Evolutionary conservation across 1,140 invertebrate species (phyloP).

Genomic region (Capitella teleta): DNA sequence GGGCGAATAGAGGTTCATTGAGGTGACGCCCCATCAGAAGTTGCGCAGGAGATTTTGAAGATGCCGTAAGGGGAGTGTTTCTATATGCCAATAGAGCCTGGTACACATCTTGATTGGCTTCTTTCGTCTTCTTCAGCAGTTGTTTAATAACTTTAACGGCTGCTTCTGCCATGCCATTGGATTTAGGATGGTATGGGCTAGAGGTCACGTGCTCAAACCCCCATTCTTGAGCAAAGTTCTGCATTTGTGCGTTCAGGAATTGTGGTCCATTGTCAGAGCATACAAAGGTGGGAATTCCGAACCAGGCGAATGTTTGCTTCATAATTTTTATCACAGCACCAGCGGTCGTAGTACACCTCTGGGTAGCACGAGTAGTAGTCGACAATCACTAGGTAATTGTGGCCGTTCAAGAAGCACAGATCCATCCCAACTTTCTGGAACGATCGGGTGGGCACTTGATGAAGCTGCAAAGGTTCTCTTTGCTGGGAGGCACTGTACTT

Average conservation of each 20-base stretch:
- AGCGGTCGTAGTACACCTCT: too few relatives aligned
- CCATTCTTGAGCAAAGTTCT: slow-evolving; percentile 34
- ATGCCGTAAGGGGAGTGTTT: slow-evolving; percentile 15
- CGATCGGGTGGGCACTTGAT: too few relatives aligned
- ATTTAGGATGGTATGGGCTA: slow-evolving; percentile 23
- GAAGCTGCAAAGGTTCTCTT: too few relatives aligned
- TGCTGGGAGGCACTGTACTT: too few relatives aligned
- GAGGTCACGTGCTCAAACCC: slow-evolving; percentile 32
- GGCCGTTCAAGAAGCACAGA: too few relatives aligned
- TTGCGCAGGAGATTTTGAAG: slow-evolving; percentile 10
- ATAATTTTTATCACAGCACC: too few relatives aligned
- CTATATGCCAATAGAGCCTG: slow-evolving; percentile 15
- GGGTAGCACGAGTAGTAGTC: too few relatives aligned
- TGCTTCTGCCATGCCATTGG: slow-evolving; percentile 18
- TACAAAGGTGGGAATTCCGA: slow-evolving; percentile 14
- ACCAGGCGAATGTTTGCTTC: too few relatives aligned
- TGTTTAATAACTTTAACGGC: slow-evolving; percentile 17
- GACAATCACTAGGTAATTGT: too few relatives aligned
- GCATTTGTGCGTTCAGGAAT: slow-evolving; percentile 34
- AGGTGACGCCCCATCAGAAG: slow-evolving; percentile 12
- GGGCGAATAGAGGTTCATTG: too few relatives aligned
- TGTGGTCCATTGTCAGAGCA: slow-evolving; percentile 34
- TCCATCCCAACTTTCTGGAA: too few relatives aligned
- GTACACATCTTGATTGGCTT: slow-evolving; percentile 14
- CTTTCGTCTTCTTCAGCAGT: slow-evolving; percentile 15